These are phyloP conservation scores for Ispidina lecontei DNA, from an alignment of 2,797 vertebrate species.

Conservation along the genomic window DNA sequence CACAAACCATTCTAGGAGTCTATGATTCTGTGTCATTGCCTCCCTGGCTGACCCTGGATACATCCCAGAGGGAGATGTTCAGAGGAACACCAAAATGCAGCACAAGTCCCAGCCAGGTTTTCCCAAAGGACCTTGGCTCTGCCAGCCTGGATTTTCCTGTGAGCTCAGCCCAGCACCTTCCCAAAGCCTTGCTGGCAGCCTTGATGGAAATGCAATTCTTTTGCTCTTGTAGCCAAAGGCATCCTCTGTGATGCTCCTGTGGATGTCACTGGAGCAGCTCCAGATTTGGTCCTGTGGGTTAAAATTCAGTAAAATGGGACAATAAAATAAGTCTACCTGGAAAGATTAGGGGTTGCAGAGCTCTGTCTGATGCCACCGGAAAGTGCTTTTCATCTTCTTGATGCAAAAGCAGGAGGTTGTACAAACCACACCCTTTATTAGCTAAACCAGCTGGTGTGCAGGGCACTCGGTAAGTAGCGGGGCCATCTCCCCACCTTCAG, in stretches of 20 bases:
- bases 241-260: accelerated
- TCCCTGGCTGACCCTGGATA: neutral
- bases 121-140: neutral
- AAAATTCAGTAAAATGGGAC: neutral
- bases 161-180: neutral
- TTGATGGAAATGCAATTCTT: accelerated
- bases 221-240: neutral
- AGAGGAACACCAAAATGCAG: neutral
- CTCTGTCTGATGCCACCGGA: neutral
- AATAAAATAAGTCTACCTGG: neutral
- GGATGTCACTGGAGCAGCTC: neutral
- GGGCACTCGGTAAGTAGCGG: neutral
- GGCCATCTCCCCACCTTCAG: neutral
- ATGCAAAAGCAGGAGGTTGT: neutral
- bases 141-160: neutral
- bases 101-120: neutral
- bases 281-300: neutral
- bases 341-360: neutral
- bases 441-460: accelerated
- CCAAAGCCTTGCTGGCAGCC: accelerated
- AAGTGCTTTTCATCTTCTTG: neutral
- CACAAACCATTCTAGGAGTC: neutral
- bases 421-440: neutral
- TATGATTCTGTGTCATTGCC: accelerated
- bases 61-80: accelerated